Percentiles rank a stretch among this genome's conserved stretches.
phyloP scores from a whole-genome alignment of 1,140 invertebrate species.

The Aricia agestis region DNA sequence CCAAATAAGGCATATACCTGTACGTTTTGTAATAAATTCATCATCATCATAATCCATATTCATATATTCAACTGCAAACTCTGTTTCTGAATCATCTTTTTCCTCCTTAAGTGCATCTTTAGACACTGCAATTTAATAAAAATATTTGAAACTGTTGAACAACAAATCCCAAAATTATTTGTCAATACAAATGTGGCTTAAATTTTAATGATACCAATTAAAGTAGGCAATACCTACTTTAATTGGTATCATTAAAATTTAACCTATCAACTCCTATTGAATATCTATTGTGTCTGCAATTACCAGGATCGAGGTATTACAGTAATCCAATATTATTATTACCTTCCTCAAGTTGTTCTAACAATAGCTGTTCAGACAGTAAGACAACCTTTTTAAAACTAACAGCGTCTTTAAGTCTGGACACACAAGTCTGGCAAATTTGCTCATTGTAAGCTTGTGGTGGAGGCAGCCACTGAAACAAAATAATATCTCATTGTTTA shows the following conservation, averaged over 20 bases:
- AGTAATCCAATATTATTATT: background rate
- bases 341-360: conserved; percentile 21
- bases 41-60: conserved; percentile 30
- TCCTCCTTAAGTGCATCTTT: conserved; percentile 24
- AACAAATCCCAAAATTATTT: no score
- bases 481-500: background rate
- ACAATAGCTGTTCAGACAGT: conserved; percentile 25
- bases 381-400: conserved; percentile 32
- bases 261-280: no score
- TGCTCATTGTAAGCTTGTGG: conserved; percentile 20
- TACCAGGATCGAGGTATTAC: no score
- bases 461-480: conserved; percentile 29
- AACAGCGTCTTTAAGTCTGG: conserved; percentile 27
- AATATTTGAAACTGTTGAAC: background rate
- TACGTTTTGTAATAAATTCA: conserved; percentile 13
- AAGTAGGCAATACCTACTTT: no score
- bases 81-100: conserved; percentile 23
- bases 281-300: no score
- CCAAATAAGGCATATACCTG: background rate
- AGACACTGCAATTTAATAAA: conserved; percentile 14
- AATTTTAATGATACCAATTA: no score
- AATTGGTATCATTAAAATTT: no score
- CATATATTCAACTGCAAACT: conserved; percentile 27
- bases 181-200: no score
- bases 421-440: conserved; percentile 30